Conservation (phyloP, 2,888 invertebrate species). For the Tridacna gigas region DNA sequence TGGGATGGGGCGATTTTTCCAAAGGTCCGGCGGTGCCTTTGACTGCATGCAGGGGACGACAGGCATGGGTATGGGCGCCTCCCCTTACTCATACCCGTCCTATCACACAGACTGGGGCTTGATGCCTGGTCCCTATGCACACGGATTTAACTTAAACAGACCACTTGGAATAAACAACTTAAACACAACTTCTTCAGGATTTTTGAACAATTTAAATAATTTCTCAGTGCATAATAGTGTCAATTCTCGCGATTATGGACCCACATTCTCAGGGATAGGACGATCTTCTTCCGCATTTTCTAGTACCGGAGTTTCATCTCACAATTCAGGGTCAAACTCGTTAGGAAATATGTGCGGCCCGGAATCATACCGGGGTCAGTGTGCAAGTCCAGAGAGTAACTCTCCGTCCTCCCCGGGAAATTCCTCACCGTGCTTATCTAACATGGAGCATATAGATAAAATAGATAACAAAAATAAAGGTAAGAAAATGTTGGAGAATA, state of each 20-base stretch:
- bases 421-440: slow-evolving; percentile 52
- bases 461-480: slow-evolving; percentile 44
- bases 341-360: slow-evolving; percentile 56
- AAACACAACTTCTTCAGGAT: slow-evolving; percentile 56
- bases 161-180: slow-evolving; percentile 61
- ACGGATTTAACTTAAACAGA: slow-evolving; percentile 66
- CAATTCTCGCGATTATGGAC: slow-evolving; percentile 57
- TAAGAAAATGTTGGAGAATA: neutral
- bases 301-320: slow-evolving; percentile 47
- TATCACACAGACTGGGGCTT: slow-evolving; percentile 69
- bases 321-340: slow-evolving; percentile 27
- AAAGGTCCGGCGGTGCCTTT: slow-evolving; percentile 71
- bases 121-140: slow-evolving; percentile 65
- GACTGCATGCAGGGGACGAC: slow-evolving; percentile 75
- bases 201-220: slow-evolving; percentile 62
- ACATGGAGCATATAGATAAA: slow-evolving; percentile 61
- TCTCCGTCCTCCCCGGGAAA: slow-evolving; percentile 56
- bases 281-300: slow-evolving; percentile 53
- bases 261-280: slow-evolving; percentile 52
- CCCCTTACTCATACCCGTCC: slow-evolving; percentile 66
- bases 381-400: slow-evolving; percentile 59
- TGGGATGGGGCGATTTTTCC: slow-evolving; percentile 74
- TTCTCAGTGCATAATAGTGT: slow-evolving; percentile 60
- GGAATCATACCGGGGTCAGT: slow-evolving; percentile 59
- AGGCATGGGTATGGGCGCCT: slow-evolving; percentile 66